Evolutionary conservation across 1,140 invertebrate genomes (phyloP).

Genomic region (Conus betulinus): DNA sequence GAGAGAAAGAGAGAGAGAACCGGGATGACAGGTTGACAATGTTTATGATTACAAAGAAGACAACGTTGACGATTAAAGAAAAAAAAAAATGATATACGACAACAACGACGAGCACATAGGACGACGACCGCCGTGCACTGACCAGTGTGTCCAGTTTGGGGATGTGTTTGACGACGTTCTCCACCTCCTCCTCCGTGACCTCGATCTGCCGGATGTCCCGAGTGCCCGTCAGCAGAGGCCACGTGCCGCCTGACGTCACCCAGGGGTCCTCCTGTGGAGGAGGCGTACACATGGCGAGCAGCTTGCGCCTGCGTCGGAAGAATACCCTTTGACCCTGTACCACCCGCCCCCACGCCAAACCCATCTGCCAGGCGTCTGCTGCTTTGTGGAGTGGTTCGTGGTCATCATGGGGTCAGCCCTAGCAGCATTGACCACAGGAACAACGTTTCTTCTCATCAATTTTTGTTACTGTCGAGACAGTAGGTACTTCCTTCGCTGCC

Average conservation of each 20-base stretch:
- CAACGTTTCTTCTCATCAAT: too few relatives aligned
- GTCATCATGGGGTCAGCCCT: too few relatives aligned
- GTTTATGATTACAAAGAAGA: slow-evolving; percentile 22
- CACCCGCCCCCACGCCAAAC: too few relatives aligned
- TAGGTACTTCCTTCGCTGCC: too few relatives aligned
- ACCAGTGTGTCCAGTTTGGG: slow-evolving; percentile 91
- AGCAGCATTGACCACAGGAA: too few relatives aligned
- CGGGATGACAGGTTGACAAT: neutral
- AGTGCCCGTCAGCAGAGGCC: neutral
- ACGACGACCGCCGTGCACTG: slow-evolving; percentile 40
- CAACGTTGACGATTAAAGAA: slow-evolving; percentile 29
- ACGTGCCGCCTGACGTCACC: neutral
- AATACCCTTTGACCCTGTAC: too few relatives aligned
- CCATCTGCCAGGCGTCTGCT: too few relatives aligned
- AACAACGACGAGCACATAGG: neutral
- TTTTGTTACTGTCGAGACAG: too few relatives aligned
- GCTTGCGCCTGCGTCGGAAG: too few relatives aligned
- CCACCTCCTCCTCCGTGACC: slow-evolving; percentile 95
- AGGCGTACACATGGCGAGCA: too few relatives aligned
- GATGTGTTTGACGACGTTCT: slow-evolving; percentile 92
- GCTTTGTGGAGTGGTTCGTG: too few relatives aligned
- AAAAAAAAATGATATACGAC: too few relatives aligned
- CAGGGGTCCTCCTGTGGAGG: neutral
- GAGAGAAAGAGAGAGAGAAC: neutral
- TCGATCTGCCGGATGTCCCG: slow-evolving; percentile 89